Base-by-base conservation (phyloP, 2,113 vertebrate genomes). In the Solea senegalensis region DNA sequence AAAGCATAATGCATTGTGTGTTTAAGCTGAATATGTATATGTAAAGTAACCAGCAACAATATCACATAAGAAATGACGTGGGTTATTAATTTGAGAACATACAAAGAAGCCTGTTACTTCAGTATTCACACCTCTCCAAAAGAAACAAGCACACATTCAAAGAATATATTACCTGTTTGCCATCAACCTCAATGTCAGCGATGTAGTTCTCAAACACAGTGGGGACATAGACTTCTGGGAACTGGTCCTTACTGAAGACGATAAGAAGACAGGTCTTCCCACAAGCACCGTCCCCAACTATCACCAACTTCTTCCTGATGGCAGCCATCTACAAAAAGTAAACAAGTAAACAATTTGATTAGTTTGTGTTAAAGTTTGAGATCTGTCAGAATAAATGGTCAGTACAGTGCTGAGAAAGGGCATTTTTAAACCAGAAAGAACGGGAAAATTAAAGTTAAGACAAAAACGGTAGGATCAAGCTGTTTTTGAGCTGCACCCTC, bases 121-220 rank as follows among this genome's bases (percentile, higher is more conserved):
- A 21, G 21, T 49, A 58, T 16, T 50, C 26, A 61, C 15, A 53
- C 28, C 8, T 8, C 16, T 21, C 13, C 0, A 34, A 72, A 44
- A 59, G 1, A 9, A 40, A 27, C 16, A 16, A 44, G 12, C 3
- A 15, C 1, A 58, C 4, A 57, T 14, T 16, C 43, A 14, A 40
- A 60, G 34, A 1, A 39, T 2, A 1, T 44, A 46, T 71, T 67
- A 99, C 98, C 96, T 99, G 98, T 90, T 98, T 99, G 58, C 96
- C 89, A 0, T 99, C 98, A 10, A 99, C 98, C 90, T 99, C 98
- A 10, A 99, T 99, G 91, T 99, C 98, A 0, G 97, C 97, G 0
- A 99, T 98, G 92, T 99, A 99, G 94, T 99, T 99, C 91, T 99
- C 98, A 1, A 99, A 99, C 68, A 99, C 98, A 0, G 98, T 99